These are phyloP conservation scores for Poeciliopsis prolifica DNA, from an alignment of 2,113 vertebrate species.

Conservation along the genomic window DNA sequence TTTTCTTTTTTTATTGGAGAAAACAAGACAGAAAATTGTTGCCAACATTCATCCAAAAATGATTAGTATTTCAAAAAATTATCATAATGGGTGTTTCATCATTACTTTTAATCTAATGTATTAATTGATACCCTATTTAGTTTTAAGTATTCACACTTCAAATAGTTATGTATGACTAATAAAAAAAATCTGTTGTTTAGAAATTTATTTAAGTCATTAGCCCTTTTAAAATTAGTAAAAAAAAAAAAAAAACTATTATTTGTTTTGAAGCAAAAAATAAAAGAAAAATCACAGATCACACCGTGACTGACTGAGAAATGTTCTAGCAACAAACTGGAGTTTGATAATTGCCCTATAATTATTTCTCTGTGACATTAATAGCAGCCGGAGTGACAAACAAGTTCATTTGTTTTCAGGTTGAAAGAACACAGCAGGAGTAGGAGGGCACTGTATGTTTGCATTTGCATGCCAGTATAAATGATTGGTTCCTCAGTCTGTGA, in stretches of 20 bases:
- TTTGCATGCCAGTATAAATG: slow-evolving; percentile 22
- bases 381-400: not conserved
- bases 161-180: not conserved
- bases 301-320: slow-evolving; percentile 46
- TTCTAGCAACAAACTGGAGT: slow-evolving; percentile 4
- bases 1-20: no score
- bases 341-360: slow-evolving; percentile 50
- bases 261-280: slow-evolving; percentile 17
- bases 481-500: slow-evolving; percentile 5
- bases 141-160: not conserved
- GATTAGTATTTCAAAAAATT: no score
- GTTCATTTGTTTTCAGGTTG: slow-evolving; percentile 6
- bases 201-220: not conserved
- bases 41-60: no score
- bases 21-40: no score
- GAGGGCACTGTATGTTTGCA: not conserved
- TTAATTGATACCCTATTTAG: not conserved
- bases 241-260: slow-evolving; percentile 12
- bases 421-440: slow-evolving; percentile 2
- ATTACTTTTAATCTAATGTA: no score
- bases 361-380: slow-evolving; percentile 33
- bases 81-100: no score
- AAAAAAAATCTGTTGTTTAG: not conserved
- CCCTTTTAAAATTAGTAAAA: slow-evolving; percentile 22
- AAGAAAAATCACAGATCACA: slow-evolving; percentile 40